A percentile compares a stretch with the other conserved stretches of the same genome.
Evolutionary conservation across 2,888 invertebrate species (phyloP).

Genomic region (Nymphalis urticae): DNA sequence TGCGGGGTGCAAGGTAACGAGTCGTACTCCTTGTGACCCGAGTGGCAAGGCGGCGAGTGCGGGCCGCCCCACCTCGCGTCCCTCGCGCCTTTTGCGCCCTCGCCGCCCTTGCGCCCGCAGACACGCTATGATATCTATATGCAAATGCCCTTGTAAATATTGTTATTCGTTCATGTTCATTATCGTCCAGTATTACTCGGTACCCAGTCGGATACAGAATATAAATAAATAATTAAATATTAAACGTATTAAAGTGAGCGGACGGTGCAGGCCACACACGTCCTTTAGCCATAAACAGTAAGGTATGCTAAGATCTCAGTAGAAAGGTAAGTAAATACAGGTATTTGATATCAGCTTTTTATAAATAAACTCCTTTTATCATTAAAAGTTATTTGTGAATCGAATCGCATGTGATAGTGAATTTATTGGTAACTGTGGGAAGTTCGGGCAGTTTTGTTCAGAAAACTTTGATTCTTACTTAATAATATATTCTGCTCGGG

Average conservation of each 20-base stretch:
- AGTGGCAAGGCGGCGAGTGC: slow-evolving; percentile 57
- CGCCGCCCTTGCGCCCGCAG: slow-evolving; percentile 44
- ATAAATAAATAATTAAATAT: slow-evolving; percentile 10
- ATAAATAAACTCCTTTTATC: slow-evolving; percentile 33
- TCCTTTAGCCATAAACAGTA: slow-evolving; percentile 62
- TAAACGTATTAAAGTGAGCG: slow-evolving; percentile 33
- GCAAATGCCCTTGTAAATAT: slow-evolving; percentile 58
- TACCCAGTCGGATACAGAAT: slow-evolving; percentile 31
- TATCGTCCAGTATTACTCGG: slow-evolving; percentile 45
- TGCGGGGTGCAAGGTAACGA: slow-evolving; percentile 59
- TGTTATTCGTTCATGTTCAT: slow-evolving; percentile 38
- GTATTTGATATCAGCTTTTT: slow-evolving; percentile 43
- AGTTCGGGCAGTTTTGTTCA: not conserved
- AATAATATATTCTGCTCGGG: too few relatives aligned
- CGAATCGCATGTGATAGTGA: slow-evolving; percentile 54
- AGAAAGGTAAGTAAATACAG: slow-evolving; percentile 63
- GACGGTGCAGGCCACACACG: slow-evolving; percentile 26
- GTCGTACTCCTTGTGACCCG: slow-evolving; percentile 68
- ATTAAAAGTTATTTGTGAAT: slow-evolving; percentile 34
- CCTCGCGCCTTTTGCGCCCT: slow-evolving; percentile 24
- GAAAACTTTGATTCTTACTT: too few relatives aligned
- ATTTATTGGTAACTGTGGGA: slow-evolving; percentile 43
- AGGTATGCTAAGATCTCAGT: slow-evolving; percentile 74
- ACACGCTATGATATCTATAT: slow-evolving; percentile 52
- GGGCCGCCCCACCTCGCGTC: slow-evolving; percentile 29